Base-by-base conservation (phyloP, 2,888 invertebrate genomes). In the Orthosia gracilis region DNA sequence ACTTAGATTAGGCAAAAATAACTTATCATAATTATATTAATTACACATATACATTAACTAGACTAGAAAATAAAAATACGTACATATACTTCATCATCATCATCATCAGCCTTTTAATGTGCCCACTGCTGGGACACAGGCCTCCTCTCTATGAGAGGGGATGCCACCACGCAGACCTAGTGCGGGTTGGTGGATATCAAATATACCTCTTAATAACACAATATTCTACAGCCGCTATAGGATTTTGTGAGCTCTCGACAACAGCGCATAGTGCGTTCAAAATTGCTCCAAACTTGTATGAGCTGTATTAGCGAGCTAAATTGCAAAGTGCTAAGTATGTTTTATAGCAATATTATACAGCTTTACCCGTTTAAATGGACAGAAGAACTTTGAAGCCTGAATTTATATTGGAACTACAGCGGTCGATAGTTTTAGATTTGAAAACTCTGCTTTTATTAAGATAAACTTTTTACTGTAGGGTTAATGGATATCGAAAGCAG, bases 261-360 rank as follows among this genome's bases (percentile, higher is more conserved):
- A 31, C n/a, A 63, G 17, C 7, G 77, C 47, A 59, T 47, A 77
- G 45, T 58, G 58, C 3, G 66, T 66, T 52, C 9, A 52, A 66
- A 65, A 76, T 59, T 52, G 31, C 17, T 3, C 31, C 47, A n/a
- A 77, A 74, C 78, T 75, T 75, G 23, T 68, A 77, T 54, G n/a
- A 77, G 59, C 47, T 23, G 1, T 47, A 59, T 59, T 52, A 59
- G 52, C 23, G 7, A 7, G 40, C 58, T 31, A 77, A 67, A 67
- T 67, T 67, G 77, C 52, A 67, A 47, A n/a, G 66, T 13, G 52
- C 52, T 67, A 45, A 52, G 52, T 58, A 58, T 31, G 45, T 65
- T 66, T 23, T 2, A n/a, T 23, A 67, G 59, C 68, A 47, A 0
- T 47, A 13, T 67, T 52, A 52, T 11, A 45, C 13, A n/a, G 47